Evolutionary conservation across 2,797 vertebrate species (phyloP).

Genomic region (Knipowitschia caucasica): DNA sequence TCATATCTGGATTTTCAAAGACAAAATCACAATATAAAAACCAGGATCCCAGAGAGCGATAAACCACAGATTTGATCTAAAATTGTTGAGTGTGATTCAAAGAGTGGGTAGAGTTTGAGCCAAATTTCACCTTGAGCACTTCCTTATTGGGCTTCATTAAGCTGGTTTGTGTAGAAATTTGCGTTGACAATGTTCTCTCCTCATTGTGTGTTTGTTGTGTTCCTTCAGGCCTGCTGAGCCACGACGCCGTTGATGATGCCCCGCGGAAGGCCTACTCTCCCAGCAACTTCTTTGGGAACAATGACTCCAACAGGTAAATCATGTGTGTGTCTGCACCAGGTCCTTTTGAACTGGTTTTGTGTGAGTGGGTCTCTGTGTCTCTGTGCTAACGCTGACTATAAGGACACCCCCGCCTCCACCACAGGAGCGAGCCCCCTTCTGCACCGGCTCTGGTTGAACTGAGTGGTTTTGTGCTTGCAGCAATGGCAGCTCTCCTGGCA

Average conservation of each 20-base stretch:
- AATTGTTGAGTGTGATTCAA: no score
- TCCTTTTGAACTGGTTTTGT: background rate
- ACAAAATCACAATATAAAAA: no score
- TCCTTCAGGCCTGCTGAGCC: conserved; percentile 72
- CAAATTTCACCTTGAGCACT: no score
- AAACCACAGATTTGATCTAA: no score
- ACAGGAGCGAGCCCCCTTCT: background rate
- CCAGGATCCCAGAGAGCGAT: no score
- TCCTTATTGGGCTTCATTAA: no score
- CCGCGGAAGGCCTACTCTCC: conserved; percentile 38
- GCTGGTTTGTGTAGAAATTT: background rate
- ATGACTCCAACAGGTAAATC: conserved; percentile 64
- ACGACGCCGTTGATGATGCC: conserved; percentile 48
- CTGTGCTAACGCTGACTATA: background rate
- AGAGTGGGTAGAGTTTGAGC: no score
- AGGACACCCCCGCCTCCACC: background rate
- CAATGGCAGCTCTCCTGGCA: conserved; percentile 65
- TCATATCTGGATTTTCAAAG: no score
- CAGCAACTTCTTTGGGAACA: conserved; percentile 57
- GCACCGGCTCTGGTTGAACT: background rate
- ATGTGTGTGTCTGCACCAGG: no score
- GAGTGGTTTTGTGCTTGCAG: conserved; percentile 75
- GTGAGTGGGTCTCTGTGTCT: background rate
- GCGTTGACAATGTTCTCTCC: no score
- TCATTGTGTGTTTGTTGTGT: no score